Conservation (phyloP, 2,888 invertebrate genomes). For the Lamproptera curius region DNA sequence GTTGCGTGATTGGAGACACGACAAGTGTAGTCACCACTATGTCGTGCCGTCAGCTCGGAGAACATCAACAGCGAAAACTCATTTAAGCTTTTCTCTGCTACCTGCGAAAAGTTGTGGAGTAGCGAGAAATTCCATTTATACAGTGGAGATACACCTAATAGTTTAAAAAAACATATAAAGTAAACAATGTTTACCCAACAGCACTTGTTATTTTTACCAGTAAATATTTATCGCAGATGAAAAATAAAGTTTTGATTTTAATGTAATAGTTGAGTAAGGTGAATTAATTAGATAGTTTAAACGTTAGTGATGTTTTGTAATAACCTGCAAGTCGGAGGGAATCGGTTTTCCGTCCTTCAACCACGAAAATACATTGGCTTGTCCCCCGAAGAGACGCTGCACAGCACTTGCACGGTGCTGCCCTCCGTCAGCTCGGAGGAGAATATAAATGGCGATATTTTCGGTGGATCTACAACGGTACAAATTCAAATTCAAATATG, state of each 20-base stretch:
- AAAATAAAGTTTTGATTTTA: no score
- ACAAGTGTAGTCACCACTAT: slow-evolving; percentile 85
- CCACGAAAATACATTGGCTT: slow-evolving; percentile 84
- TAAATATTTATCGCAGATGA: no score
- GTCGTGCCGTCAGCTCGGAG: slow-evolving; percentile 80
- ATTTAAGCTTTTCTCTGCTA: slow-evolving; percentile 82
- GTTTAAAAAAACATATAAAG: no score
- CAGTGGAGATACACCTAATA: no score
- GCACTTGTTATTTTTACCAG: no score
- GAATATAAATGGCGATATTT: slow-evolving; percentile 91
- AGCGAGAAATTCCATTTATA: no score
- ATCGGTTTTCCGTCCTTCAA: slow-evolving; percentile 80
- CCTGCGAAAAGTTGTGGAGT: slow-evolving; percentile 45
- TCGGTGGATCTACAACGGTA: slow-evolving; percentile 82
- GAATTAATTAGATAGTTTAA: no score
- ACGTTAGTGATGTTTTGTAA: no score
- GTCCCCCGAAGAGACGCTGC: slow-evolving; percentile 85
- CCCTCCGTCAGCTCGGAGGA: slow-evolving; percentile 89
- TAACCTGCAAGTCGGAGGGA: slow-evolving; percentile 80
- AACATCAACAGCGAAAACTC: slow-evolving; percentile 85
- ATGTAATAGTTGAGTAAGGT: no score
- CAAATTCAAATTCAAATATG: no score
- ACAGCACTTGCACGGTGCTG: slow-evolving; percentile 88
- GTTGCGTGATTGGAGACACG: slow-evolving; percentile 84
- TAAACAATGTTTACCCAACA: no score